These are phyloP conservation scores for Florisuga fusca DNA, from an alignment of 2,797 vertebrate species.

Conservation along the genomic window DNA sequence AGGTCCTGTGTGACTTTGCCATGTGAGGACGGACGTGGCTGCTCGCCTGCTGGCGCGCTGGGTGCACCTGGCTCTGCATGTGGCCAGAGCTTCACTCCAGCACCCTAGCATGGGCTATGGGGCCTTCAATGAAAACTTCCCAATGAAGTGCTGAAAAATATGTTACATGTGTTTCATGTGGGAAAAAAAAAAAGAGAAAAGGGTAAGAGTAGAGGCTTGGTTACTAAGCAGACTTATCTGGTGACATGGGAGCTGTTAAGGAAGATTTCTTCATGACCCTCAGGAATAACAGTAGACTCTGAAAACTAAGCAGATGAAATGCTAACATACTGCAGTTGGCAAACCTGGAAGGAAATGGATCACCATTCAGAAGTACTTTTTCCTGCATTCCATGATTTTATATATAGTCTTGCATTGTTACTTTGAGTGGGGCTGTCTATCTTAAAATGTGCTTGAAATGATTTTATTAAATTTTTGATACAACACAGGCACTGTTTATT, in stretches of 20 bases:
- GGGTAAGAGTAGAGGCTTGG: neutral
- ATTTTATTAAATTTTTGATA: conserved; percentile 31
- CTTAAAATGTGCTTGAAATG: conserved; percentile 13
- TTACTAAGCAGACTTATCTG: neutral
- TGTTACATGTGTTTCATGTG: neutral
- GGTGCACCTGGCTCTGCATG: neutral
- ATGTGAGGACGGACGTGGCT: accelerated
- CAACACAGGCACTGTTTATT: neutral
- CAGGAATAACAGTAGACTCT: neutral
- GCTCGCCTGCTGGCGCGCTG: neutral
- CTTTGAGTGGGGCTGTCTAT: neutral
- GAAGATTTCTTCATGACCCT: neutral
- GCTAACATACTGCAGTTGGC: neutral
- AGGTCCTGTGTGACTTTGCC: neutral
- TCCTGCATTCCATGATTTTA: neutral
- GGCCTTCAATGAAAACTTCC: neutral
- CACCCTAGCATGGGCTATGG: neutral
- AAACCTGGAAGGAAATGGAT: neutral
- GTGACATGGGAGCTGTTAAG: neutral
- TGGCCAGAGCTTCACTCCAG: neutral
- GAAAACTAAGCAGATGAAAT: conserved; percentile 10
- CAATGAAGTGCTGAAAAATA: neutral
- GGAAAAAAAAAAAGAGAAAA: neutral
- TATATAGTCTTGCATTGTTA: neutral
- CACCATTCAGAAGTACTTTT: neutral